Evolutionary conservation across 2,797 vertebrate species (phyloP).

Genomic region (Saguinus oedipus): DNA sequence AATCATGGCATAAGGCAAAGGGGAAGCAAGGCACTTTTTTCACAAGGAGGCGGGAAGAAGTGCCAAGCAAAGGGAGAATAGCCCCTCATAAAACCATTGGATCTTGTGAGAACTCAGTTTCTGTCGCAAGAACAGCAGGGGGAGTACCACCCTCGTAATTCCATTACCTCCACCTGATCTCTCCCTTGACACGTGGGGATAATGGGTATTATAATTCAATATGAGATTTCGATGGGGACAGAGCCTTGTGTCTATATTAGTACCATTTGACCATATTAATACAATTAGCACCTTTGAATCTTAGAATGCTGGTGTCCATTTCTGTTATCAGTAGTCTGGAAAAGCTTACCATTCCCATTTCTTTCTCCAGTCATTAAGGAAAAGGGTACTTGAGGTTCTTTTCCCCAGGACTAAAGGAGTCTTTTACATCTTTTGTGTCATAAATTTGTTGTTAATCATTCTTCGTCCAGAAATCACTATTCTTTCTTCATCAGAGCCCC

Average conservation of each 20-base stretch:
- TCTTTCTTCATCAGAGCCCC: background rate
- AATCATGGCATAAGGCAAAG: background rate
- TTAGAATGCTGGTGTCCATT: background rate
- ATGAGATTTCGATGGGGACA: background rate
- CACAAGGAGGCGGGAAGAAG: background rate
- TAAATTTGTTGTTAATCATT: background rate
- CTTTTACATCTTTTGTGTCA: background rate
- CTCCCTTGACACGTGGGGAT: background rate
- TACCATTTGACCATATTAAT: background rate
- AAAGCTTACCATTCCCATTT: background rate
- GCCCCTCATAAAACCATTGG: background rate
- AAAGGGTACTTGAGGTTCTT: background rate
- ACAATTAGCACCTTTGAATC: background rate
- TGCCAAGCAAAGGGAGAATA: background rate
- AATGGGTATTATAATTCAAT: background rate
- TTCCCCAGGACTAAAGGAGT: background rate
- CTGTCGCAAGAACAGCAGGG: rapidly evolving
- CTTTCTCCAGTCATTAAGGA: background rate
- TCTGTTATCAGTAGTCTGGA: background rate
- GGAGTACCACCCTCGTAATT: background rate
- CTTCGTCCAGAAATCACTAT: background rate
- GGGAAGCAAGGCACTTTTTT: background rate
- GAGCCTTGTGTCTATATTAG: background rate
- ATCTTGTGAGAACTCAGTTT: background rate
- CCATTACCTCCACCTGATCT: background rate